Evolutionary conservation across 1,140 invertebrate genomes (phyloP), one percentile per base, ranked within the genome.

Genomic region (Tetramorium alpestre): DNA sequence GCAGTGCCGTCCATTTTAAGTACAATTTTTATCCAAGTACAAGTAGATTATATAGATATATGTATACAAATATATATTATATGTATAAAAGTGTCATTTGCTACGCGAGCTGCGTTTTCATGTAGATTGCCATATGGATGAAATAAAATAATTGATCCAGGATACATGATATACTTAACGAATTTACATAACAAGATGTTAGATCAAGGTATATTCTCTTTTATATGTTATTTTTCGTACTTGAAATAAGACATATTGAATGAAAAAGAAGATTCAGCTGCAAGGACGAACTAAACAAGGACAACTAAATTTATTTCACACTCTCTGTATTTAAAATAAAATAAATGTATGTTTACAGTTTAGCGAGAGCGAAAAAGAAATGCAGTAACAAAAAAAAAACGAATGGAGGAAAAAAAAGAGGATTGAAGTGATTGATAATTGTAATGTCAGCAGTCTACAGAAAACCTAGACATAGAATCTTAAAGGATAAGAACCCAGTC

Each of bases 1-100:
- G 76, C n/a, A 18, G 67, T 84, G 86, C 91, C 91, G 90, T 92
- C 89, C 89, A 87, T 41, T 87, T 65, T 78, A 28, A 92, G 91
- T 92, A 91, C 86, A 92, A 90, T 70, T 47, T 51, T 47, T 51
- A 84, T 67, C 69, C 3, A 44, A 92, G 87, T 92, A 91, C 88
- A 91, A 91, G 64, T 88, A 91, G 51, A 41, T 78, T 76, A 81
- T 22, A n/a, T 54, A 54, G 11, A 18, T 41, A 13, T 51, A 38
- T 38, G 38, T 38, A 67, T 33, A 77, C 22, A 86, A 58, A 75
- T 70, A 75, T 60, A 72, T 70, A 65, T 64, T 81, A 77, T 62
- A 60, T 54, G 11, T 38, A 67, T 64, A 64, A 18, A 56, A 80
- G 47, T 85, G 25, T 77, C 11, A 47, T 78, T 78, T 49, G 41